Conservation (phyloP, 2,113 vertebrate species). For the Phaethon lepturus region DNA sequence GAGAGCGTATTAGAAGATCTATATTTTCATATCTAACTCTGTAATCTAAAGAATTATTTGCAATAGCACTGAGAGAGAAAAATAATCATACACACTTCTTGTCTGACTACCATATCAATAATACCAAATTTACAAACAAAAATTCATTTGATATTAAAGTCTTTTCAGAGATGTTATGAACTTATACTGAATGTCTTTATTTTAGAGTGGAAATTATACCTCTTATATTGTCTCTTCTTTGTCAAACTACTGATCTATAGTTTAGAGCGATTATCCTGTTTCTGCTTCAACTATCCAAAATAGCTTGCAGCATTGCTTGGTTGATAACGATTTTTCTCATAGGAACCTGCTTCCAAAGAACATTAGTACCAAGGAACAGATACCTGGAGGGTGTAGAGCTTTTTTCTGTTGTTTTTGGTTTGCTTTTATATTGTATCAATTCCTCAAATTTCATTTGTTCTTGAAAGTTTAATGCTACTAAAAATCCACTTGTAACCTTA, state of each 20-base stretch:
- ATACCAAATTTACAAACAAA: background rate
- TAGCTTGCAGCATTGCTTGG: background rate
- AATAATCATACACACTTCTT: background rate
- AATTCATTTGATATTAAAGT: background rate
- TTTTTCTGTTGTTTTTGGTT: background rate
- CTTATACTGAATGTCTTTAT: background rate
- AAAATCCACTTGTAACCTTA: background rate
- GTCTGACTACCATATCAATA: background rate
- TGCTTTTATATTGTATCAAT: background rate
- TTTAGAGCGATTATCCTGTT: slow-evolving; percentile 53
- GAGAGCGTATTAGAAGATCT: background rate
- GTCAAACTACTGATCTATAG: slow-evolving; percentile 39
- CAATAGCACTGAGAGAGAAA: background rate
- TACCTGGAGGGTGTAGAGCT: background rate
- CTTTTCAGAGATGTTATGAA: background rate
- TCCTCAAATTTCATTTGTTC: slow-evolving; percentile 40
- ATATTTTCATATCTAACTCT: background rate
- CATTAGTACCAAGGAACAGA: slow-evolving; percentile 19
- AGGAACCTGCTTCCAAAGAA: slow-evolving; percentile 9
- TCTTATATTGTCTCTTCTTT: background rate
- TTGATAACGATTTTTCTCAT: slow-evolving; percentile 52
- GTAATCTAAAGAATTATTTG: background rate
- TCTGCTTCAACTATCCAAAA: slow-evolving; percentile 47
- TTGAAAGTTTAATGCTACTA: background rate
- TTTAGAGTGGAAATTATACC: background rate